A percentile compares a stretch with the other conserved stretches of the same genome.
These are phyloP conservation scores for Lasioglossum oenotherae DNA, from an alignment of 2,888 invertebrate genomes.

Conservation along the genomic window DNA sequence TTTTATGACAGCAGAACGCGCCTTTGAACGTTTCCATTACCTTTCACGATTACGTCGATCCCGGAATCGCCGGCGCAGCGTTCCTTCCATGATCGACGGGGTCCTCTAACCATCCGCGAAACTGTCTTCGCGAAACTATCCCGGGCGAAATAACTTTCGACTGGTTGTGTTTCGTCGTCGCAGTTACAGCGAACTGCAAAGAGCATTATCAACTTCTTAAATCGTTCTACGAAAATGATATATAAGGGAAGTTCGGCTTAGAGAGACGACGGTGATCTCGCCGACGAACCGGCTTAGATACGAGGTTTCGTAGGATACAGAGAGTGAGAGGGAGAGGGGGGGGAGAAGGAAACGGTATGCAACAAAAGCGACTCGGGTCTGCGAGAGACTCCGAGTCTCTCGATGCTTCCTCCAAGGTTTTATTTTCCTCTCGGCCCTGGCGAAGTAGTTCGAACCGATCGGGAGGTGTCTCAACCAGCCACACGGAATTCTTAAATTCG, in stretches of 20 bases:
- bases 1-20: slow-evolving; percentile 8
- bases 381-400: background rate
- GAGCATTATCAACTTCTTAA: slow-evolving; percentile 64
- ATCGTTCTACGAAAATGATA: slow-evolving; percentile 54
- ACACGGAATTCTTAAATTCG: slow-evolving; percentile 41
- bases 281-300: slow-evolving; percentile 15
- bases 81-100: background rate
- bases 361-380: slow-evolving; percentile 13
- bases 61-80: background rate
- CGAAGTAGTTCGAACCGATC: slow-evolving; percentile 36
- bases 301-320: background rate
- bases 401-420: background rate
- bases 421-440: slow-evolving; percentile 24
- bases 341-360: slow-evolving; percentile 15
- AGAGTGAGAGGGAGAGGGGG: too few relatives aligned
- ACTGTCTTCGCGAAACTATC: background rate
- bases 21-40: slow-evolving; percentile 36
- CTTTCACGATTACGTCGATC: slow-evolving; percentile 13
- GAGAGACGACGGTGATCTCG: slow-evolving; percentile 8
- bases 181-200: slow-evolving; percentile 42
- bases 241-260: slow-evolving; percentile 50
- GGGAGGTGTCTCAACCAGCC: background rate
- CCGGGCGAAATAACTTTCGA: slow-evolving; percentile 31
- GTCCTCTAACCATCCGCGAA: background rate
- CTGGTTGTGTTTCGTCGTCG: slow-evolving; percentile 22